Evolutionary conservation across 2,888 invertebrate species (phyloP), one percentile per base, ranked within the genome.

Genomic region (Lithosia quadra): DNA sequence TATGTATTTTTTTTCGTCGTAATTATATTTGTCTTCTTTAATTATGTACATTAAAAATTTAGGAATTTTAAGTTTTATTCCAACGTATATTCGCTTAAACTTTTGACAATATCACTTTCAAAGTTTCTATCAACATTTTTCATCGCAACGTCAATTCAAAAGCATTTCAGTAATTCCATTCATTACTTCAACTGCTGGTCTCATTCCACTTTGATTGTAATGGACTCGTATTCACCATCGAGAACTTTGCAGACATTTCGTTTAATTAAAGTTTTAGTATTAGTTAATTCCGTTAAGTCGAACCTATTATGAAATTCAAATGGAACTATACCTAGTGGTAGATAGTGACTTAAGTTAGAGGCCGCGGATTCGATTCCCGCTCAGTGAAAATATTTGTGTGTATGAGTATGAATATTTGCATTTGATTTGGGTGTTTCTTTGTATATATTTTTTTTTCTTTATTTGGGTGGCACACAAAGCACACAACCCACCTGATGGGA

Each of bases 251-350:
- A 78, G 75, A 76, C 77, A 73, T 58, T 72, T 79, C 80, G 75
- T 83, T 86, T 83, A 79, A 86, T 83, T 86, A 77, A 83, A 86
- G 77, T 84, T 86, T 82, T 74, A 71, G 77, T 77, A 81, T 83
- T 86, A 85, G 86, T 86, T 83, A 82, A 82, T 82, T 79, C 63
- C 65, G 73, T 75, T 80, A 63, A 77, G 67, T 66, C 67, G 33
- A 28, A 33, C 65, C 58, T 68, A 72, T 73, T 75, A 73, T 67
- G 43, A 33, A 74, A 72, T 73, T 77, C 68, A 73, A 77, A 74
- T 80, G 70, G 69, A 68, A 75, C 69, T 79, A 2, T 5, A 18
- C 49, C 56, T 18, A 80, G 74, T 74, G 73, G 49, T 63, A 65
- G 49, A 57, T 57, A n/a, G n/a, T n/a, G n/a, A n/a, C n/a, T n/a